These are phyloP conservation scores for Heliconius himera DNA, from an alignment of 1,140 invertebrate species.

Conservation along the genomic window DNA sequence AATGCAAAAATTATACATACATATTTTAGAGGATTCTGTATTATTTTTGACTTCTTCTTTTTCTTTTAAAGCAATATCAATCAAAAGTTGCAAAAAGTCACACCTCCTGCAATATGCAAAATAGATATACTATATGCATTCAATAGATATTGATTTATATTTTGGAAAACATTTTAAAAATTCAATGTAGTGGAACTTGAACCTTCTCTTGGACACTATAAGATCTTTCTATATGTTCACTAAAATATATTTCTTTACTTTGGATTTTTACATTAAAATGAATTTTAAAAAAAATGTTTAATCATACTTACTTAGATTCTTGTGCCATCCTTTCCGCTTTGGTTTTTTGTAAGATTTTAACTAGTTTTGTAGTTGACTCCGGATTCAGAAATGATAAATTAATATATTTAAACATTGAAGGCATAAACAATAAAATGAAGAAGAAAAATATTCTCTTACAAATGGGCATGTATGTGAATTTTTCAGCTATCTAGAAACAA, in stretches of 20 bases:
- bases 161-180: neutral
- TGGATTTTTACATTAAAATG: no score
- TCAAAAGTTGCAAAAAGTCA: constrained; percentile 71
- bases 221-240: no score
- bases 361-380: constrained; percentile 33
- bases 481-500: constrained; percentile 66
- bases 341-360: constrained; percentile 40
- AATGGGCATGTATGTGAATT: constrained; percentile 63
- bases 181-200: no score
- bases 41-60: constrained; percentile 48
- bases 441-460: constrained; percentile 57
- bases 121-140: neutral
- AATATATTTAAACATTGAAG: constrained; percentile 42
- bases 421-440: constrained; percentile 57
- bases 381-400: constrained; percentile 49
- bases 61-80: constrained; percentile 66
- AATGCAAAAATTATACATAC: constrained; percentile 38
- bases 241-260: no score
- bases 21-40: constrained; percentile 35
- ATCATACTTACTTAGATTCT: constrained; percentile 44
- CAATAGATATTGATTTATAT: neutral
- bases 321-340: constrained; percentile 41
- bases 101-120: constrained; percentile 53
- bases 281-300: neutral
- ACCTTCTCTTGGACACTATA: no score